Evolutionary conservation across 2,797 vertebrate species (phyloP).

Genomic region (Lerista edwardsae): DNA sequence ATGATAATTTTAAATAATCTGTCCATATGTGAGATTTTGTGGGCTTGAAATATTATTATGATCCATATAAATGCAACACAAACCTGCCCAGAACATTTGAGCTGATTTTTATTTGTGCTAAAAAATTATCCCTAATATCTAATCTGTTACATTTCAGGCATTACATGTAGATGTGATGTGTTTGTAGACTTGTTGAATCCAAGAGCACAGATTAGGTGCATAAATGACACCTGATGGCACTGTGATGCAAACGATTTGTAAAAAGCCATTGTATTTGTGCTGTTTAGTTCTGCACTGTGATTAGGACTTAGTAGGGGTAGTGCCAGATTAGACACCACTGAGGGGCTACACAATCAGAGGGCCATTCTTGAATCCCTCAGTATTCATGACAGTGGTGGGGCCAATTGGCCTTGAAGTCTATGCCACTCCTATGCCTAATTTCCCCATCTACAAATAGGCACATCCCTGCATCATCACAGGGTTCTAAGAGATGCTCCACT

Average conservation of each 20-base stretch:
- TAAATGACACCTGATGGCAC: not conserved
- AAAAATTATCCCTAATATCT: not conserved
- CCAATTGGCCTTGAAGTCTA: too few species aligned
- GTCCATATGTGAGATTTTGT: not conserved
- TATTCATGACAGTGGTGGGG: too few species aligned
- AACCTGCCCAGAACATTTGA: too few species aligned
- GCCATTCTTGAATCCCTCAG: too few species aligned
- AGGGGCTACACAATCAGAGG: too few species aligned
- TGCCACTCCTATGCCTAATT: too few species aligned
- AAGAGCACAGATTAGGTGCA: not conserved
- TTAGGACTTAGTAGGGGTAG: too few species aligned
- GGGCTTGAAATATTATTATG: not conserved
- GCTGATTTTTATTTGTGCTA: not conserved
- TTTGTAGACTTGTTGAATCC: not conserved
- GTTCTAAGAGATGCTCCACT: too few species aligned
- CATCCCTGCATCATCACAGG: too few species aligned
- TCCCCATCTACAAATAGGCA: too few species aligned
- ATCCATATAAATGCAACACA: not conserved
- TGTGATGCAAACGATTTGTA: not conserved
- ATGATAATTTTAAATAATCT: not conserved
- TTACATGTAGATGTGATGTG: not conserved
- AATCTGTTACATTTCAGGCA: not conserved
- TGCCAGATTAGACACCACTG: too few species aligned
- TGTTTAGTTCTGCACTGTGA: not conserved
- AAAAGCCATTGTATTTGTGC: not conserved